Base-by-base conservation (phyloP, 2,113 vertebrate genomes). In the Pitta sordida region DNA sequence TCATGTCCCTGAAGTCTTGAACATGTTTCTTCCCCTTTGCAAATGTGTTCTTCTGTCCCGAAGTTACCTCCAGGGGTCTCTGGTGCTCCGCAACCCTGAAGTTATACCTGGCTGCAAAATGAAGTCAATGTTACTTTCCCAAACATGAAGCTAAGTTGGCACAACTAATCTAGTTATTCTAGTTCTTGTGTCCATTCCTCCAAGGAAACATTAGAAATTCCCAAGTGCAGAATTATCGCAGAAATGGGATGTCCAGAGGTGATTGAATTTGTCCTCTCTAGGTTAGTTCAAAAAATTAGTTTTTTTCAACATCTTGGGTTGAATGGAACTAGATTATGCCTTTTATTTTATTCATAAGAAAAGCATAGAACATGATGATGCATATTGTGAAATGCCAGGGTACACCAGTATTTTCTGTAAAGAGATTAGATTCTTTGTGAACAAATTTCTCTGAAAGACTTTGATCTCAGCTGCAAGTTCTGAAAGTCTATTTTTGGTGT, bases 151-250 rank as follows among this genome's bases (percentile, higher is more conserved):
- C 32, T 34, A 21, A 34, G 55, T 34, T 21, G n/a, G 8, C n/a
- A 58, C n/a, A 58, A 34, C 21, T 34, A 58, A 34, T 34, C n/a
- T 9, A 34, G n/a, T 34, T 23, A 34, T 58, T 58, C n/a, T 34
- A n/a, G n/a, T n/a, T 43, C 20, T 56, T 43, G 12, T 34, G n/a
- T n/a, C 15, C 30, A 3, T 44, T 26, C 11, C 19, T 70, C 46
- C 3, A 7, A 48, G 30, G 21, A 77, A 80, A 43, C 0, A 0
- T 2, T 63, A 43, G 69, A 59, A 77, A 43, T 17, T 43, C 9
- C 43, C 43, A 53, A 22, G 17, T 63, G 22, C 10, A 44, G 69
- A 32, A 53, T 62, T 52, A 3, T 70, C 16, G 30, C 29, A 15
- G 5, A 26, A 88, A 36, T 5, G 2, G 9, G 16, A 69, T 5